Evolutionary conservation across 2,113 vertebrate species (phyloP).

Genomic region (Coracopsis vasa): DNA sequence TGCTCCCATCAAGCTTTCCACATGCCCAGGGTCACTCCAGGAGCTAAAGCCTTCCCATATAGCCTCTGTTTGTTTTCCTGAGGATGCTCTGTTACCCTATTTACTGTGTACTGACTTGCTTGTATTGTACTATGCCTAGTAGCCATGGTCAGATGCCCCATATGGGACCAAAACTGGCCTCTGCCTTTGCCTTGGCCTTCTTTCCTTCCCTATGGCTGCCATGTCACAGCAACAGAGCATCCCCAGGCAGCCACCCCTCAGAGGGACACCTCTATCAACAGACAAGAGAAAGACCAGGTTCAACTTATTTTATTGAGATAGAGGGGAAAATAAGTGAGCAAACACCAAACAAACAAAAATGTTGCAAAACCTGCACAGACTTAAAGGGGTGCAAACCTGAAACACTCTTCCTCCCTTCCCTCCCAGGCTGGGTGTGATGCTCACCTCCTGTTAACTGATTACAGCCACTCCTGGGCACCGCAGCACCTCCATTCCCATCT

Average conservation of each 20-base stretch:
- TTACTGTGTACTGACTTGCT: neutral
- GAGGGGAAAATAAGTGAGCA: neutral
- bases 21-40: neutral
- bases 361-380: neutral
- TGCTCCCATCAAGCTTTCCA: neutral
- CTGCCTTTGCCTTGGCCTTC: neutral
- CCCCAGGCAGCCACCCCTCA: neutral
- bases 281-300: neutral
- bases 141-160: accelerated
- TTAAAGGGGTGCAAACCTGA: neutral
- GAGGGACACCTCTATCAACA: neutral
- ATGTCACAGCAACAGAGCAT: neutral
- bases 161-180: neutral
- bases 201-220: neutral
- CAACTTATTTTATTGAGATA: neutral
- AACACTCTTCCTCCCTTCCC: accelerated
- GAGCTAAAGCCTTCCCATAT: neutral
- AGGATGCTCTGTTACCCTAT: neutral
- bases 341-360: neutral
- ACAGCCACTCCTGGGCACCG: neutral
- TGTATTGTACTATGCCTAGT: neutral
- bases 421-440: neutral
- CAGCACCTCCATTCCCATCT: neutral
- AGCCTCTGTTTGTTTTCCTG: neutral
- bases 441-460: neutral